These are phyloP conservation scores for Syncerus caffer DNA, from an alignment of 2,797 vertebrate genomes.

Conservation along the genomic window DNA sequence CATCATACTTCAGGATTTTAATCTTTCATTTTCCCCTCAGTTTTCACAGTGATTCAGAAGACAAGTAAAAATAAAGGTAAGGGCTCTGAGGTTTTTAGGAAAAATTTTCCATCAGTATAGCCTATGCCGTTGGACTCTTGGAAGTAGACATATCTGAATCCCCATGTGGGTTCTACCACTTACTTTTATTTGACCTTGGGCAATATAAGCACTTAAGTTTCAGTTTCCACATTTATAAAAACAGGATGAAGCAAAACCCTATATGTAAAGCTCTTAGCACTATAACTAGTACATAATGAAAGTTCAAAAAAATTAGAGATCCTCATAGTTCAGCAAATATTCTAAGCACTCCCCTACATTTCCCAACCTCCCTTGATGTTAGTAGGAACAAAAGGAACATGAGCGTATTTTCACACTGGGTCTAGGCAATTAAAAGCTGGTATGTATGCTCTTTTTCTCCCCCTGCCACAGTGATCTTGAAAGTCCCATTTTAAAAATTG, in stretches of 20 bases:
- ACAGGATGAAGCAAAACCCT: not conserved
- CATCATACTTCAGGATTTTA: not conserved
- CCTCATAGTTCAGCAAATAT: not conserved
- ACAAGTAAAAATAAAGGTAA: conserved; percentile 33
- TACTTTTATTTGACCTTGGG: not conserved
- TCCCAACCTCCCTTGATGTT: not conserved
- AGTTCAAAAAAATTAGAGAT: not conserved
- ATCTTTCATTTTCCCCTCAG: not conserved
- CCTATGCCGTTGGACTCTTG: not conserved
- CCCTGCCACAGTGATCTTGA: not conserved
- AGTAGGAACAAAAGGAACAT: not conserved
- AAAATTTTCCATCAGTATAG: not conserved
- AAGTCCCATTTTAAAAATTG: not conserved
- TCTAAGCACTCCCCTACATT: not conserved
- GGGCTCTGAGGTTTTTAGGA: not conserved
- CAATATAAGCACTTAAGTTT: not conserved
- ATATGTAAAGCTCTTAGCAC: not conserved
- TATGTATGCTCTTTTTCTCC: not conserved
- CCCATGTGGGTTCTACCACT: not conserved
- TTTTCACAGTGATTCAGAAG: conserved; percentile 20
- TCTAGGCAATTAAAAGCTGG: not conserved
- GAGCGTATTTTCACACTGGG: not conserved
- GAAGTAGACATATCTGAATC: not conserved
- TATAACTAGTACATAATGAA: not conserved
- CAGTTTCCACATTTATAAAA: not conserved